A percentile compares a stretch with the other conserved stretches of the same genome.
Evolutionary conservation across 2,113 vertebrate species (phyloP).

Genomic region (Edolisoma coerulescens): DNA sequence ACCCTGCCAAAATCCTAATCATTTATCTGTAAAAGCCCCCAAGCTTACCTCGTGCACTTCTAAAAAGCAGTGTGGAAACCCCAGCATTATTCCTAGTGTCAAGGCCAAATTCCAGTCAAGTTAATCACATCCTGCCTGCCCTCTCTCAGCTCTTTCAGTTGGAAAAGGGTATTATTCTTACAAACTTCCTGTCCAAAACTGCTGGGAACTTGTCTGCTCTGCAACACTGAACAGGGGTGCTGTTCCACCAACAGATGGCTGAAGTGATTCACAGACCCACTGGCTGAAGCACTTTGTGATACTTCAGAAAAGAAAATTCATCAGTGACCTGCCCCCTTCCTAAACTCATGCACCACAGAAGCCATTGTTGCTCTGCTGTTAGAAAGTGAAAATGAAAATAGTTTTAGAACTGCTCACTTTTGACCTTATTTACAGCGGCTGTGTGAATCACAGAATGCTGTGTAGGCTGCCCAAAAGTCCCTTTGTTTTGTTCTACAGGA

Average conservation of each 20-base stretch:
- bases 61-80: not conserved
- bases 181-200: not conserved
- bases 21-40: not conserved
- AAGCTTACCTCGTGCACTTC: not conserved
- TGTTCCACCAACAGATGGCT: constrained; percentile 25
- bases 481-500: not conserved
- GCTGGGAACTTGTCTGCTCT: not conserved
- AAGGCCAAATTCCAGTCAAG: constrained; percentile 32
- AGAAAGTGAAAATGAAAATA: not conserved
- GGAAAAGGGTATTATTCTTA: not conserved
- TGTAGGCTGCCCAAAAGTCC: not conserved
- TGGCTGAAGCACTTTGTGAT: not conserved
- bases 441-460: not conserved
- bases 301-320: not conserved
- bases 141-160: not conserved
- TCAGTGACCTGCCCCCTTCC: not conserved
- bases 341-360: not conserved
- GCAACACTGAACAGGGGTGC: not conserved
- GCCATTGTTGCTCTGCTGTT: not conserved
- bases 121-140: constrained; percentile 50
- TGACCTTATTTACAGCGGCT: not conserved
- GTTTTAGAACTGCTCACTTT: not conserved
- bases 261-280: not conserved
- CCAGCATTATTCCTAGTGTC: not conserved
- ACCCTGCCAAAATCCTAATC: not conserved